These are phyloP conservation scores for Sinonovacula constricta DNA, from an alignment of 1,140 invertebrate species.

Conservation along the genomic window DNA sequence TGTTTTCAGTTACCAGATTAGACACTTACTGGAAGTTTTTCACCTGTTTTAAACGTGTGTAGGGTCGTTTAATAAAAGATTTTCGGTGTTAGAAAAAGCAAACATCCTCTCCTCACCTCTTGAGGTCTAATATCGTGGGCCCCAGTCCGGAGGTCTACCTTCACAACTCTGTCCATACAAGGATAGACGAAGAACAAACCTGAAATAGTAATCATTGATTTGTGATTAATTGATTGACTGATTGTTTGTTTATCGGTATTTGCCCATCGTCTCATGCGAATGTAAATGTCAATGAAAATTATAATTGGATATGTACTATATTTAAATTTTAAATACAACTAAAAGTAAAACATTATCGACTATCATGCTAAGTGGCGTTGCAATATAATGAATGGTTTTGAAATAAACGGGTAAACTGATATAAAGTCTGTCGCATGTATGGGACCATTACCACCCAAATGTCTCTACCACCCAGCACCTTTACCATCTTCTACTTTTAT, in stretches of 20 bases:
- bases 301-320: background rate
- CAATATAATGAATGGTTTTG: no score
- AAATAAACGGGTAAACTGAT: no score
- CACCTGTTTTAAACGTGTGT: background rate
- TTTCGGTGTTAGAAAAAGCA: no score
- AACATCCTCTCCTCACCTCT: slow-evolving; percentile 1
- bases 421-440: no score
- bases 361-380: no score
- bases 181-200: slow-evolving; percentile 49
- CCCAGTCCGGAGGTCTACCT: slow-evolving; percentile 30
- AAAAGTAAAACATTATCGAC: background rate
- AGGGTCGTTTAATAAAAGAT: background rate
- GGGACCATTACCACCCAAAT: no score
- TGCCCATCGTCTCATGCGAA: background rate
- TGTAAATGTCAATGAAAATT: background rate
- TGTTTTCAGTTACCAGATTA: background rate
- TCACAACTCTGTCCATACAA: slow-evolving; percentile 36
- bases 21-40: background rate
- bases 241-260: background rate
- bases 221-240: background rate
- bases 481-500: no score
- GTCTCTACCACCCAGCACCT: no score
- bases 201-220: background rate
- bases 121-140: slow-evolving; percentile 40
- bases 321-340: background rate